A percentile compares a stretch with the other conserved stretches of the same genome.
phyloP scores from a whole-genome alignment of 2,113 vertebrate genomes.

The Irena cyanogastra region DNA sequence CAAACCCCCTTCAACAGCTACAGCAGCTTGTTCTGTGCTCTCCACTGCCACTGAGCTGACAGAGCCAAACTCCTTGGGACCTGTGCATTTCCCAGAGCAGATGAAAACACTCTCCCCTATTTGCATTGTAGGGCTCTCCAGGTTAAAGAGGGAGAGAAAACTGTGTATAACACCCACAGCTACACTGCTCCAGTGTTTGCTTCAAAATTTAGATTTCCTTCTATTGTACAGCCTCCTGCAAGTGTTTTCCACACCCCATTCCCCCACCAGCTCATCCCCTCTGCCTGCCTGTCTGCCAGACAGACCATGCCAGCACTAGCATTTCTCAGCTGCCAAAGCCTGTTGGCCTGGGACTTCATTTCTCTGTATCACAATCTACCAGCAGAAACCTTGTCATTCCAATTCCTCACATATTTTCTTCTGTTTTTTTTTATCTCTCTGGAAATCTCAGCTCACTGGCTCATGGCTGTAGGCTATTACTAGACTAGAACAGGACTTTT shows the following conservation, averaged over 20 bases:
- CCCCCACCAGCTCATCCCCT: neutral
- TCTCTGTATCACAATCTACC: slow-evolving; percentile 28
- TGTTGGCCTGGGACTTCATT: slow-evolving; percentile 17
- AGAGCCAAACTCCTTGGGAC: neutral
- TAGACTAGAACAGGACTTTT: slow-evolving; percentile 13
- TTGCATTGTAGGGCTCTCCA: neutral
- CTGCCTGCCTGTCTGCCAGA: slow-evolving; percentile 20
- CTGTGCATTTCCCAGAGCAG: neutral
- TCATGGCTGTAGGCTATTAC: neutral
- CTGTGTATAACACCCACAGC: neutral
- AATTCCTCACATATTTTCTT: slow-evolving; percentile 47
- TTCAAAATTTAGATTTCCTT: neutral
- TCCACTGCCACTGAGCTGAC: neutral
- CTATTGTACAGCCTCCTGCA: neutral
- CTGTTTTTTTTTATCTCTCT: neutral
- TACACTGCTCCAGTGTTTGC: neutral
- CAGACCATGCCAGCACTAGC: neutral
- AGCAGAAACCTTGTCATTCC: slow-evolving; percentile 29
- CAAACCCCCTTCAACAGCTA: neutral
- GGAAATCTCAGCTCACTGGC: slow-evolving; percentile 5
- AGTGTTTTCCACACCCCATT: neutral
- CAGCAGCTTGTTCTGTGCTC: neutral
- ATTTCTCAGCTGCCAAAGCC: neutral
- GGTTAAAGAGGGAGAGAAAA: neutral
- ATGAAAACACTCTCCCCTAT: neutral